phyloP scores from a whole-genome alignment of 1,140 invertebrate species.

The Atta texana region DNA sequence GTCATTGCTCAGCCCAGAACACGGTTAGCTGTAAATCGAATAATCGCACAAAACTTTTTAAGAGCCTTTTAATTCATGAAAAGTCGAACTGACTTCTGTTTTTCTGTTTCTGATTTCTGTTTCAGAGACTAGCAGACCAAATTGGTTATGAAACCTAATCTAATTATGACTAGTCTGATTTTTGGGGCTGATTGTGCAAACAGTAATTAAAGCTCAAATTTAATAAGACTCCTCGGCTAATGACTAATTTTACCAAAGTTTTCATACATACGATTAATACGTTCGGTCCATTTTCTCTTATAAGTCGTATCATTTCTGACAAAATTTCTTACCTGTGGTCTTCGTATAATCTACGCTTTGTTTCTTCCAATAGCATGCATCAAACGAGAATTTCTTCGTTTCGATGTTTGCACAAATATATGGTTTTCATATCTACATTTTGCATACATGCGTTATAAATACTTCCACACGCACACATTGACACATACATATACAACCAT shows the following conservation, averaged over 20 bases:
- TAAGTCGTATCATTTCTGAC: slow-evolving; percentile 41
- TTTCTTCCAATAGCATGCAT: slow-evolving; percentile 52
- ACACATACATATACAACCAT: slow-evolving; percentile 43
- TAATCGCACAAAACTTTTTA: slow-evolving; percentile 71
- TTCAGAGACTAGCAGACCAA: slow-evolving; percentile 85
- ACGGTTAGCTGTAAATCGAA: slow-evolving; percentile 83
- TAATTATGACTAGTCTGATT: slow-evolving; percentile 74
- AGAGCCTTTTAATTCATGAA: slow-evolving; percentile 71
- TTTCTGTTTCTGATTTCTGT: slow-evolving; percentile 85
- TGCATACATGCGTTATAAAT: slow-evolving; percentile 20
- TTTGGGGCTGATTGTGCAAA: slow-evolving; percentile 73
- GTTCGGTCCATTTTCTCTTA: slow-evolving; percentile 45
- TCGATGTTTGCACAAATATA: slow-evolving; percentile 46
- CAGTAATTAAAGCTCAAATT: slow-evolving; percentile 62
- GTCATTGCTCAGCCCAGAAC: slow-evolving; percentile 85
- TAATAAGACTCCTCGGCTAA: slow-evolving; percentile 40
- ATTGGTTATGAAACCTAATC: slow-evolving; percentile 79
- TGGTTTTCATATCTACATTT: slow-evolving; percentile 26
- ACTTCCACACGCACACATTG: slow-evolving; percentile 3
- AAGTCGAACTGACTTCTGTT: slow-evolving; percentile 74
- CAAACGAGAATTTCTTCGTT: slow-evolving; percentile 59
- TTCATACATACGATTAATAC: slow-evolving; percentile 33
- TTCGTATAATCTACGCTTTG: slow-evolving; percentile 45
- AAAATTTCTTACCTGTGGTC: slow-evolving; percentile 47
- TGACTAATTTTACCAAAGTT: slow-evolving; percentile 43